phyloP scores from a whole-genome alignment of 2,888 invertebrate genomes.

The Drymonia ruficornis region DNA sequence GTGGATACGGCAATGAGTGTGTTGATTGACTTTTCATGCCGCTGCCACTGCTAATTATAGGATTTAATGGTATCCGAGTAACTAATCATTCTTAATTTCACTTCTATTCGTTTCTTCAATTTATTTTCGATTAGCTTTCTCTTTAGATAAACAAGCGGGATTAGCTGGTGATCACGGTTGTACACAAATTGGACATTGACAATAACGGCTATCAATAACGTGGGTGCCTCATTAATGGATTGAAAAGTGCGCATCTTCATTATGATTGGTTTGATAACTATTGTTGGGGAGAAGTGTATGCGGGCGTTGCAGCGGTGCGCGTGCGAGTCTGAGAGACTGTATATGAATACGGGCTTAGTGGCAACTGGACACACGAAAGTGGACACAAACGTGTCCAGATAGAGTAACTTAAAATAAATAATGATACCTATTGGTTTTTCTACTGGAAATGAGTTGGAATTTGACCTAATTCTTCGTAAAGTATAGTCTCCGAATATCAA shows the following conservation, averaged over 20 bases:
- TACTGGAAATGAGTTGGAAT: too few relatives aligned
- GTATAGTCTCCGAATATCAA: too few relatives aligned
- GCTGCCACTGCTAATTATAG: conserved; percentile 62
- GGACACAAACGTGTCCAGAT: too few relatives aligned
- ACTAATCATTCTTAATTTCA: conserved; percentile 56
- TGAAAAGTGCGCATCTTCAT: conserved; percentile 78
- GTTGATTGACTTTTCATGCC: conserved; percentile 63
- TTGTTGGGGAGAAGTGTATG: conserved; percentile 69
- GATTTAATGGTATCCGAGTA: conserved; percentile 53
- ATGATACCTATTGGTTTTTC: too few relatives aligned
- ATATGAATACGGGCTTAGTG: too few relatives aligned
- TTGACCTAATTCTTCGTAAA: too few relatives aligned
- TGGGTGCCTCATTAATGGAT: conserved; percentile 75
- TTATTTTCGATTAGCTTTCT: conserved; percentile 57
- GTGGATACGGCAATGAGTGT: conserved; percentile 62
- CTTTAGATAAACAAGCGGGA: conserved; percentile 53
- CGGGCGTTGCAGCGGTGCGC: conserved; percentile 63
- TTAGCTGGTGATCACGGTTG: conserved; percentile 63
- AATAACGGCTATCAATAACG: conserved; percentile 67
- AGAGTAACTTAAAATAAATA: too few relatives aligned
- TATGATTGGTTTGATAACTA: conserved; percentile 71
- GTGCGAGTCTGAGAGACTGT: too few relatives aligned
- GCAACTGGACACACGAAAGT: too few relatives aligned
- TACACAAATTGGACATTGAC: conserved; percentile 65
- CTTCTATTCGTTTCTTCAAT: conserved; percentile 48